phyloP scores from a whole-genome alignment of 1,140 invertebrate species.

The Drosophila subobscura region DNA sequence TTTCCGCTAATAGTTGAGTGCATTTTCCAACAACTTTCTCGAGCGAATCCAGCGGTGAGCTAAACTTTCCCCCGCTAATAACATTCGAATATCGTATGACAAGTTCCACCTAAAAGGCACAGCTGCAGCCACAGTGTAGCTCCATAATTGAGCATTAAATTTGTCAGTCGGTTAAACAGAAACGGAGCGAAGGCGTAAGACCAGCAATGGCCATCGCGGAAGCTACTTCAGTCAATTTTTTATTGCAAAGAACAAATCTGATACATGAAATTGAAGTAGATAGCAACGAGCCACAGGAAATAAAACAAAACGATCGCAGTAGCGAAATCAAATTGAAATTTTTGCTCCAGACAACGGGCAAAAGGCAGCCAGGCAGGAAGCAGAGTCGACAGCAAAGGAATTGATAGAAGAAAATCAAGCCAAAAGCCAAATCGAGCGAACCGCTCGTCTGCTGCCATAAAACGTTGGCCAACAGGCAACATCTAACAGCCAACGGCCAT shows the following conservation, averaged over 20 bases:
- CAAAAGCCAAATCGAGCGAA: constrained; percentile 61
- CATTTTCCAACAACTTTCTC: no score
- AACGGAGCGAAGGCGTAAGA: constrained; percentile 8
- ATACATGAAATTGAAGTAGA: constrained; percentile 54
- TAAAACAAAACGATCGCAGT: constrained; percentile 59
- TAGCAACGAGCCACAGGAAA: constrained; percentile 54
- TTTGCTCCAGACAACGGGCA: constrained; percentile 20
- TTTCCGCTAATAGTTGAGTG: constrained; percentile 25
- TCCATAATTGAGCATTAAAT: constrained; percentile 49
- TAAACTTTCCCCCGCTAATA: no score
- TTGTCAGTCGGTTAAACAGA: constrained; percentile 54
- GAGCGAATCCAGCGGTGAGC: no score
- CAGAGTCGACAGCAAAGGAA: constrained; percentile 22
- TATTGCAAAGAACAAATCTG: constrained; percentile 55
- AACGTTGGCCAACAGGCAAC: constrained; percentile 30
- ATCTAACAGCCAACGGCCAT: constrained; percentile 20
- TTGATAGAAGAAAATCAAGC: constrained; percentile 19
- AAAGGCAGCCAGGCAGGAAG: constrained; percentile 35
- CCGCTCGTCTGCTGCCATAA: constrained; percentile 28
- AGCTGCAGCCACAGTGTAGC: not conserved
- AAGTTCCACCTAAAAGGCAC: constrained; percentile 13
- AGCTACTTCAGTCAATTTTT: constrained; percentile 49
- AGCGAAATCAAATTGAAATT: constrained; percentile 60
- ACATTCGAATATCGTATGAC: no score
- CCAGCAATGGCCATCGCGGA: constrained; percentile 22